Evolutionary conservation across 2,113 vertebrate genomes (phyloP), one percentile per base, ranked within the genome.

Genomic region (Cavia aperea): DNA sequence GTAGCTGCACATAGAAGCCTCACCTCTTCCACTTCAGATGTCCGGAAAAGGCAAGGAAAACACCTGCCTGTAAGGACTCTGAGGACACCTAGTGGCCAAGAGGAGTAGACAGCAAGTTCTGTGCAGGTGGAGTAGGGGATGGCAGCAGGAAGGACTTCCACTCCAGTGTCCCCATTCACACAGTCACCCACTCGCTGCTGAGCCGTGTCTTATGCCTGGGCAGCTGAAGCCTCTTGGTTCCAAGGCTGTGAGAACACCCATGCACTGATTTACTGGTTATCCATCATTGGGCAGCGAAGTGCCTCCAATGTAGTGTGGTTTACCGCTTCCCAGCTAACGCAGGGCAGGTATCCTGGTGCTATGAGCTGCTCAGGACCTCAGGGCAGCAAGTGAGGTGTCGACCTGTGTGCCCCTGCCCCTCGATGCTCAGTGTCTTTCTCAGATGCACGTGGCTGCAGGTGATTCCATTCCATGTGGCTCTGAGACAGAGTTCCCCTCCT

Each of bases 81-180:
- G 92, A 89, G 70, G 96, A 91, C 96, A 88, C 65, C 96, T 95
- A 95, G 94, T 92, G 96, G 95, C 78, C 51, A 51, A 68, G 81
- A 56, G n/a, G 49, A 68, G 62, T 66, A 93, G 46, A 81, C 75
- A 21, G 36, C 65, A 78, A 23, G 1, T 68, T 46, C 46, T 58
- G 8, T 65, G 72, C 54, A 13, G n/a, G 79, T 51, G 83, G 33
- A 36, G 31, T 49, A 13, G 43, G 73, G 58, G 86, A 87, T n/a
- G 58, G 68, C 56, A 12, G 43, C 21, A 36, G n/a, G 43, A 89
- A 62, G 15, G 15, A 66, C 15, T 60, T 31, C 31, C 18, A 36
- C 11, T 49, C 21, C 39, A 49, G 19, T n/a, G 58, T 65, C 23
- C 58, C 21, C 18, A 26, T 56, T 79, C 36, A 0, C 0, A 14